phyloP scores from a whole-genome alignment of 2,797 vertebrate genomes.

The Spatula versicolor region DNA sequence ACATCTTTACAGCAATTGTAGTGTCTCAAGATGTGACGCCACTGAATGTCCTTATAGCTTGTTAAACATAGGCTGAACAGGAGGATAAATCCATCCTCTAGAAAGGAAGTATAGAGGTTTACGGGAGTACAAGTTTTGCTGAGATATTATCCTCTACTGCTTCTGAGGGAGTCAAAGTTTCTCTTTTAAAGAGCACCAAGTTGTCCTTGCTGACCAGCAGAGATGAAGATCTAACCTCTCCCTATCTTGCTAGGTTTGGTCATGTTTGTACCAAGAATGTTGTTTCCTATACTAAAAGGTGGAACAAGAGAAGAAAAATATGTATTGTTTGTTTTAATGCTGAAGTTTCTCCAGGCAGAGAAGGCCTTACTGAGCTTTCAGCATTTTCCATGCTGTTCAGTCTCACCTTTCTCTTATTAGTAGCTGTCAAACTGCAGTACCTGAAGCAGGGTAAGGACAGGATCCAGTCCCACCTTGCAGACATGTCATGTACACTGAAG shows the following conservation, averaged over 20 bases:
- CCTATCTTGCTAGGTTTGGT: not conserved
- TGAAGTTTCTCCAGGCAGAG: not conserved
- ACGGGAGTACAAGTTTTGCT: not conserved
- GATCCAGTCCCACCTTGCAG: not conserved
- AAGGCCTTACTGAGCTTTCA: too few species aligned
- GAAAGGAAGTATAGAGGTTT: not conserved
- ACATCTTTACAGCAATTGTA: not conserved
- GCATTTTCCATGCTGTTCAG: not conserved
- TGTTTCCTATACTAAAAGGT: not conserved
- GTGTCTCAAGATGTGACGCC: not conserved
- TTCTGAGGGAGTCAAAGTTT: not conserved
- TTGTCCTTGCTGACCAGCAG: not conserved
- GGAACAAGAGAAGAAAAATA: not conserved
- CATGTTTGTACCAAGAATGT: not conserved
- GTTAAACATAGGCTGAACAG: not conserved
- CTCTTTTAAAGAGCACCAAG: not conserved
- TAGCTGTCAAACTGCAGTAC: fast-evolving
- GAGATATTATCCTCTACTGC: not conserved
- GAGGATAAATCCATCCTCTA: not conserved
- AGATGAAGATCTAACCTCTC: not conserved
- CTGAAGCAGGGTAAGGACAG: not conserved
- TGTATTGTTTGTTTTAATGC: not conserved
- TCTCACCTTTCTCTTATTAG: not conserved
- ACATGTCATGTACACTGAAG: fast-evolving
- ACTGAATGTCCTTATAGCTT: not conserved